phyloP scores from a whole-genome alignment of 2,113 vertebrate genomes.

The Dasypus novemcinctus region DNA sequence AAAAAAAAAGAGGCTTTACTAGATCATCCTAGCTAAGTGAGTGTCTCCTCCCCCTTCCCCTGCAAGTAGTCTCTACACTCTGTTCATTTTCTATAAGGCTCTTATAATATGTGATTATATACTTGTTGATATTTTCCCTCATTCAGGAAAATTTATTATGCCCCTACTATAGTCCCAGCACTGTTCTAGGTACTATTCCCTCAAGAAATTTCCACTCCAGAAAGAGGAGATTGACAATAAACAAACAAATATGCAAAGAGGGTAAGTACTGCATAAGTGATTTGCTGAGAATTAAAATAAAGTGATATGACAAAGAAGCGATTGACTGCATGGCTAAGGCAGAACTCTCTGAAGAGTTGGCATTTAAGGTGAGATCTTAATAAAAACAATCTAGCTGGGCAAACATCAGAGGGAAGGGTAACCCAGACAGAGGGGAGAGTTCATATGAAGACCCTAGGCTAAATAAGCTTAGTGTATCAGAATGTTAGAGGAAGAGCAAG shows the following conservation, averaged over 20 bases:
- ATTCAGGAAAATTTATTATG: not conserved
- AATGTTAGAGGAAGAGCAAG: not conserved
- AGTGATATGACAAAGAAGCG: not conserved
- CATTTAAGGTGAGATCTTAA: not conserved
- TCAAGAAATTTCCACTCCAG: not conserved
- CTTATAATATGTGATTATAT: not conserved
- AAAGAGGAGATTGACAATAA: not conserved
- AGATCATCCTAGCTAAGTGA: not conserved
- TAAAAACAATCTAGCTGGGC: not conserved
- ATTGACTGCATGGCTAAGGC: not conserved
- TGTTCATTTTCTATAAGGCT: not conserved
- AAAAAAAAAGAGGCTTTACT: not conserved
- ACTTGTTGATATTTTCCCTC: not conserved
- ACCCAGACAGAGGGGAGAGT: not conserved
- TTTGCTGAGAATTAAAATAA: not conserved
- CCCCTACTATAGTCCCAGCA: not conserved
- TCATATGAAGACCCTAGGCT: not conserved
- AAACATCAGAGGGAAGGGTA: not conserved
- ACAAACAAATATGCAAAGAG: not conserved
- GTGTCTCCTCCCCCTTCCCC: not conserved
- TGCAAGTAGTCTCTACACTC: not conserved
- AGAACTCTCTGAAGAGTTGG: not conserved
- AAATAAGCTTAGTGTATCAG: not conserved
- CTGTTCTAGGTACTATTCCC: not conserved
- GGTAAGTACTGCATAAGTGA: not conserved